Evolutionary conservation across 2,797 vertebrate species (phyloP).

Genomic region (Tragelaphus eurycerus): DNA sequence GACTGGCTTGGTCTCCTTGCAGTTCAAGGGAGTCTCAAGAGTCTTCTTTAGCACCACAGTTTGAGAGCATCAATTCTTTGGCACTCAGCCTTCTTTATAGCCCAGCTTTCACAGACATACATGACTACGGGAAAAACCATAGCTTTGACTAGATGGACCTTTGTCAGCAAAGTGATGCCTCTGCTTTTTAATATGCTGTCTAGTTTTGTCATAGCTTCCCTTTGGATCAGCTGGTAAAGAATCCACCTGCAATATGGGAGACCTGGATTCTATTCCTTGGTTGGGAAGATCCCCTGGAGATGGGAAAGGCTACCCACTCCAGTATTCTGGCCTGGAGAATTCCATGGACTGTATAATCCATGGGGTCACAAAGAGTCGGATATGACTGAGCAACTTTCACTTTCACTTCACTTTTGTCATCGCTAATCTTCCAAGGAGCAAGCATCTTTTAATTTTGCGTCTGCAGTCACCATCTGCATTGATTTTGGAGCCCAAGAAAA

Average conservation of each 20-base stretch:
- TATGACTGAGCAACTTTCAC: neutral
- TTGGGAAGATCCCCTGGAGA: neutral
- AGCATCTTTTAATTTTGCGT: neutral
- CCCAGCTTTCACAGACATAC: neutral
- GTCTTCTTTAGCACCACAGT: neutral
- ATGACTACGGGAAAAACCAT: neutral
- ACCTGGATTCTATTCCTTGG: neutral
- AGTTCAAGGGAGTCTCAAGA: neutral
- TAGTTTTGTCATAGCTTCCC: neutral
- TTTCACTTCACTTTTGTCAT: neutral
- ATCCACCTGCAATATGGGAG: neutral
- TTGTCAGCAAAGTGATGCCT: neutral
- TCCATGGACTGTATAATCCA: neutral
- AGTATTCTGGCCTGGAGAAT: neutral
- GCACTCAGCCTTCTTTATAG: neutral
- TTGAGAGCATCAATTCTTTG: neutral
- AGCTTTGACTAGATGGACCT: neutral
- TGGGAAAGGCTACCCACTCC: neutral
- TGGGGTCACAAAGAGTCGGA: neutral
- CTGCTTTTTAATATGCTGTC: neutral
- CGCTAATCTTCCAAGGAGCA: neutral
- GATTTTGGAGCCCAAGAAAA: neutral
- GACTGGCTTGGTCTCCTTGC: neutral
- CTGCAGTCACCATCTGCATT: accelerated
- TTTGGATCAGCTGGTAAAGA: neutral